phyloP scores from a whole-genome alignment of 2,113 vertebrate genomes.

The Peromyscus polionotus region DNA sequence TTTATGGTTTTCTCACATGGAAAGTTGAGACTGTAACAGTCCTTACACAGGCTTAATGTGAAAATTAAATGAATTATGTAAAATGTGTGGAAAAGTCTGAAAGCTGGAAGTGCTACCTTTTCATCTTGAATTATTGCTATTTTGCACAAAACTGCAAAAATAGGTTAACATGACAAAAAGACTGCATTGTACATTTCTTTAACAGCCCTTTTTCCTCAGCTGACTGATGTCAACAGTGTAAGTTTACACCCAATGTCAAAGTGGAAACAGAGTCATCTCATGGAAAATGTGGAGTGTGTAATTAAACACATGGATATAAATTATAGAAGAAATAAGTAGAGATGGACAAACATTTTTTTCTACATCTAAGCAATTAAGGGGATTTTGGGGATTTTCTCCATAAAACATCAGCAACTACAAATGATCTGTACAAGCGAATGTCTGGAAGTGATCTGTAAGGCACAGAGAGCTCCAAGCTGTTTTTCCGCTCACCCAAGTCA shows the following conservation, averaged over 20 bases:
- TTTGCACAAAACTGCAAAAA: not conserved
- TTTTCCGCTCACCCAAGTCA: not conserved
- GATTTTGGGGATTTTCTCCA: not conserved
- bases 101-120: not conserved
- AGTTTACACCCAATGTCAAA: not conserved
- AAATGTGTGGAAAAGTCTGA: not conserved
- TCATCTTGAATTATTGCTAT: not conserved
- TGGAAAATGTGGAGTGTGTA: not conserved
- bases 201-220: not conserved
- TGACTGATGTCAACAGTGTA: not conserved
- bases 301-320: not conserved
- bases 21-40: not conserved
- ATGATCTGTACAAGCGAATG: not conserved
- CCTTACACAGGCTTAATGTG: not conserved
- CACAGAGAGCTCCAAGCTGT: accelerated
- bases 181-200: not conserved
- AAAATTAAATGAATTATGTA: slow-evolving; percentile 3
- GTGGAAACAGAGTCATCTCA: not conserved
- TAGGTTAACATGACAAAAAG: not conserved
- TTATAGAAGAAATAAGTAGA: not conserved
- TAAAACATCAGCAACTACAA: not conserved
- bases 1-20: not conserved
- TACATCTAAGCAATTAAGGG: not conserved
- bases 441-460: not conserved
- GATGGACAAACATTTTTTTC: not conserved